Base-by-base conservation (phyloP, 2,797 vertebrate species). In the Triplophysa yarkandensis region DNA sequence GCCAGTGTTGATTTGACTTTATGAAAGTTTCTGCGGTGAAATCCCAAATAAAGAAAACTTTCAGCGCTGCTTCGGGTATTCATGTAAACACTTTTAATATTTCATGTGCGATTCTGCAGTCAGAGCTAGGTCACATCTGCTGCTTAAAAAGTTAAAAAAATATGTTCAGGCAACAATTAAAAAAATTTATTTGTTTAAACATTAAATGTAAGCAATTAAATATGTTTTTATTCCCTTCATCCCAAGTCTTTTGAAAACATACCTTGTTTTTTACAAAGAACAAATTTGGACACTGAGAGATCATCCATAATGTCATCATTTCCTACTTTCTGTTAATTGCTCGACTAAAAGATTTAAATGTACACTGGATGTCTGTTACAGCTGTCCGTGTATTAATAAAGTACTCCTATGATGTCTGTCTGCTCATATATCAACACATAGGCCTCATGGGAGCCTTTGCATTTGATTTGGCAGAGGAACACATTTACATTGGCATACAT, bases 391-490 rank as follows among this genome's bases (percentile, higher is more conserved):
- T 54, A 11, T 54, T 16, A 1, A 55, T 55, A 55, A 13, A 28
- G 52, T 55, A 6, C 25, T 61, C 46, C 11, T 10, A 46, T 46
- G 55, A 63, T 55, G 44, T 19, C 65, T 13, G 55, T 44, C 19
- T 63, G 61, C 7, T 10, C 54, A 43, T 36, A 36, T 72, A n/a
- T 65, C 69, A 69, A 67, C 62, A 67, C 3, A 19, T 23, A 21
- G 57, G 34, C 50, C 64, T 64, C 50, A 36, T 25, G 48, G 23
- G 55, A 71, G 17, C 36, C 63, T 63, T 27, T 63, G 36, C 61
- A 76, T 73, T 44, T 32, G 72, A 66, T 76, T 65, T 69, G 60
- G 50, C 44, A 65, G 52, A 4, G 46, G 58, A 5, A 21, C 41
- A 66, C 58, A 62, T 52, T 54, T 54, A 74, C 54, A 57, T 48